Base-by-base conservation (phyloP, 2,113 vertebrate species). In the Saguinus midas region DNA sequence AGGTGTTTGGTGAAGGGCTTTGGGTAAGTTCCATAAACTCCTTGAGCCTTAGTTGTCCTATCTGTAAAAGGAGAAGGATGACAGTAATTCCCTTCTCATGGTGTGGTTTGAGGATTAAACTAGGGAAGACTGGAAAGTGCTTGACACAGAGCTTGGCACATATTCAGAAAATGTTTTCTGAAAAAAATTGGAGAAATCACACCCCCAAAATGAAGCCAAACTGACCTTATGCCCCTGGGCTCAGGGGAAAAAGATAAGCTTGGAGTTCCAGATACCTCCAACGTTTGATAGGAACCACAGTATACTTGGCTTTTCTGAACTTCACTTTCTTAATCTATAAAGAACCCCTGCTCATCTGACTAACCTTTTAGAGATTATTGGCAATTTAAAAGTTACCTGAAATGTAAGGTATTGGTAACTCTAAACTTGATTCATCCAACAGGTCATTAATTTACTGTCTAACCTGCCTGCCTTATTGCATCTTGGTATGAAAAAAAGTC, bases 31-130 rank as follows among this genome's bases (percentile, higher is more conserved):
- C 35, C 64, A 76, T 50, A 12, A 73, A 70, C 20, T 14, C 58
- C 80, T 8, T 23, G 55, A 45, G 57, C 27, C 91, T 97, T 86
- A 52, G 23, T 95, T 45, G 87, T 85, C 91, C 80, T 76, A 57
- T 84, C 70, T 91, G 21, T 79, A 92, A 79, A 88, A 84, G 92
- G 76, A 90, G 43, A 18, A 50, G 11, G 23, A 29, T 45, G 29
- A 23, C 61, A 40, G 7, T 25, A 32, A 87, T 85, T 95, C 57
- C 27, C n/a, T 40, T 78, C 37, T 82, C 37, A 0, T n/a, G 35
- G 55, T 61, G 50, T 20, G 25, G 50, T 80, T 55, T 79, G 91
- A 91, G 75, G 73, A 80, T 91, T 73, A 48, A 52, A 52, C 50
- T 52, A 35, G 50, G n/a, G 80, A 92, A 35, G 8, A 9, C 40